Percentiles rank a stretch among this genome's conserved stretches.
Evolutionary conservation across 2,888 invertebrate species (phyloP).

Genomic region (Marasmarcha lunaedactyla): DNA sequence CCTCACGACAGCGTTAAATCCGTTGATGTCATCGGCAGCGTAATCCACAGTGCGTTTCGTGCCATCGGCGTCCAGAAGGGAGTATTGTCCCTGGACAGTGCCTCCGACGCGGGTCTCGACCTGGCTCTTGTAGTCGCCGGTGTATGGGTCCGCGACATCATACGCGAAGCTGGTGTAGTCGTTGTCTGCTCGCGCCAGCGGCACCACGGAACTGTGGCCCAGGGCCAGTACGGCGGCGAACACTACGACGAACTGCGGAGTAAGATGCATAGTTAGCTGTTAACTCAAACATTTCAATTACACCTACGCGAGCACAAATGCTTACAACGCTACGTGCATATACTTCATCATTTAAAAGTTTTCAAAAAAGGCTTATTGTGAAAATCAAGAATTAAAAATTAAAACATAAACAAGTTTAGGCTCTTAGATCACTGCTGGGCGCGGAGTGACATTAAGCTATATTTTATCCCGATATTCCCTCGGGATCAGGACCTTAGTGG

Average conservation of each 20-base stretch:
- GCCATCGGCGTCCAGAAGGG: conserved; percentile 65
- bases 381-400: too few species aligned
- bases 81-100: conserved; percentile 63
- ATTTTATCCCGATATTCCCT: too few species aligned
- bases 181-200: conserved; percentile 31
- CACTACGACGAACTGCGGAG: conserved; percentile 43
- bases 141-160: conserved; percentile 68
- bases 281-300: too few species aligned
- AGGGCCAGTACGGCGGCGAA: conserved; percentile 38
- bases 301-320: too few species aligned
- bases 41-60: conserved; percentile 68
- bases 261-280: neutral
- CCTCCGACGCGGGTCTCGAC: conserved; percentile 66
- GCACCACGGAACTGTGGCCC: conserved; percentile 42
- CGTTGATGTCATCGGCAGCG: conserved; percentile 64
- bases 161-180: conserved; percentile 67
- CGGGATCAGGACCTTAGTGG: too few species aligned
- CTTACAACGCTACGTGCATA: too few species aligned
- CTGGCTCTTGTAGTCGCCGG: conserved; percentile 71
- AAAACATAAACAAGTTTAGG: too few species aligned
- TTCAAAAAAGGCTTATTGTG: too few species aligned
- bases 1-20: conserved; percentile 70
- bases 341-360: too few species aligned
- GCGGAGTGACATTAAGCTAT: too few species aligned
- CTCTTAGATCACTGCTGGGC: too few species aligned